A percentile compares a stretch with the other conserved stretches of the same genome.
Conservation (phyloP, 2,113 vertebrate species). For the Dolichallabes microphthalmus region DNA sequence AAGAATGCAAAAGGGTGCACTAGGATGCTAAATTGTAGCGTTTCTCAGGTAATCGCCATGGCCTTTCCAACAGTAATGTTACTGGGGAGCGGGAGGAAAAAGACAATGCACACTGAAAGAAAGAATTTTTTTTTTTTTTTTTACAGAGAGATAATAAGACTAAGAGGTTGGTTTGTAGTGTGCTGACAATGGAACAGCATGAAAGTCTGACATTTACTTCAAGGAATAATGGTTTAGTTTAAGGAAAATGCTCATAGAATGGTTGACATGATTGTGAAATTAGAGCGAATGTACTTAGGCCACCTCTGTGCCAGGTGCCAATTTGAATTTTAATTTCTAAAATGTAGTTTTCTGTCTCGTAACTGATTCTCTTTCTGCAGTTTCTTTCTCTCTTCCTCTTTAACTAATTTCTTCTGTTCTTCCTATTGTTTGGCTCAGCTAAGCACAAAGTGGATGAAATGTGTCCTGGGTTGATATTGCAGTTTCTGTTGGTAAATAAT, state of each 20-base stretch:
- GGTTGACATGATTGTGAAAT: conserved; percentile 22
- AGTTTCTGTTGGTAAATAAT: conserved; percentile 56
- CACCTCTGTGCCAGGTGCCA: neutral
- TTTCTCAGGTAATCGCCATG: neutral
- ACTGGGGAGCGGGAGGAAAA: no score
- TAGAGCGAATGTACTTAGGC: neutral
- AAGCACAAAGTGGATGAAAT: conserved; percentile 24
- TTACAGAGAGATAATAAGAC: neutral
- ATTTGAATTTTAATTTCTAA: neutral
- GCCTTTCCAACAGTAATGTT: conserved; percentile 1
- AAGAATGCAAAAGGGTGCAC: neutral
- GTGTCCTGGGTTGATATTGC: conserved; percentile 44
- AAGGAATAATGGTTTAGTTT: neutral
- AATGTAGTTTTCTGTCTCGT: neutral
- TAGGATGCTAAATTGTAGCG: neutral
- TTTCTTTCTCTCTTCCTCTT: neutral
- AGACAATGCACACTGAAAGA: neutral
- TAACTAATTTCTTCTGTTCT: neutral
- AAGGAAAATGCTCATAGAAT: neutral
- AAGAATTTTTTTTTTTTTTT: neutral
- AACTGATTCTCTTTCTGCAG: neutral
- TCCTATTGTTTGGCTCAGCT: neutral
- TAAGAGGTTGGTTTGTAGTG: conserved; percentile 1
- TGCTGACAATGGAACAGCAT: neutral
- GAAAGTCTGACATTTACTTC: neutral